Base-by-base conservation (phyloP, 30 jellyfish, hydroid and myxozoan species). In the Cassiopea andromeda region DNA sequence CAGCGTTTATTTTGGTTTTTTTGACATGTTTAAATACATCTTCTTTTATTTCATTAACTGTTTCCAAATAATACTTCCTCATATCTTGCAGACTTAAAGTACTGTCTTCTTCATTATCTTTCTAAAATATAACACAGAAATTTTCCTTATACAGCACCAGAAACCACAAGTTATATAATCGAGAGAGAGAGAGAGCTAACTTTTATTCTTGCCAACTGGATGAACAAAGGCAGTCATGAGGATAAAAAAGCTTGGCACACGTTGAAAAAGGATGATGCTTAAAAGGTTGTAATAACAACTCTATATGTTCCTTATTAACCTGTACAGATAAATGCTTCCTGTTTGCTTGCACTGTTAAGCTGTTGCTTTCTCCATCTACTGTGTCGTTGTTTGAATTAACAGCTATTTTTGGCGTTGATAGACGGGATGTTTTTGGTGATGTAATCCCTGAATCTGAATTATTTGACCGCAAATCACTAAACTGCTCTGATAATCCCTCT, bases 391-490 rank as follows among this genome's bases (percentile, higher is more conserved):
- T 70, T 70, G 6, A 54, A 27, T 1, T 54, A 70, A 2, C 54
- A 38, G 15, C 12, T 0, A 70, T 0, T 70, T 70, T 70, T 43
- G 79, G 54, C 54, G 79, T 70, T 27, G 79, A 19, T 70, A 12
- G 38, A 4, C 27, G 50, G 17, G 50, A 43, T 4, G 38, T 8
- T 15, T 70, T 70, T 9, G 92, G 94, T 59, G 94, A 87, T n/a
- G 94, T 78, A 54, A 87, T 75, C 38, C 94, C 94, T 10, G 94
- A 87, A 87, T 87, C 94, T 9, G 94, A 87, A 68, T 69, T 85
- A 44, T 73, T 82, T 5, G 59, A 58, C 44, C 44, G 73, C 5
- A 64, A 14, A 58, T 14, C 68, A 6, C 8, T 14, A 58, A 58
- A 6, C 8, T 58, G 73, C 15, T 64, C 66, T 17, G 60, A 45